Base-by-base conservation (phyloP, 1,140 invertebrate genomes). In the Plectrocnemia conspersa region DNA sequence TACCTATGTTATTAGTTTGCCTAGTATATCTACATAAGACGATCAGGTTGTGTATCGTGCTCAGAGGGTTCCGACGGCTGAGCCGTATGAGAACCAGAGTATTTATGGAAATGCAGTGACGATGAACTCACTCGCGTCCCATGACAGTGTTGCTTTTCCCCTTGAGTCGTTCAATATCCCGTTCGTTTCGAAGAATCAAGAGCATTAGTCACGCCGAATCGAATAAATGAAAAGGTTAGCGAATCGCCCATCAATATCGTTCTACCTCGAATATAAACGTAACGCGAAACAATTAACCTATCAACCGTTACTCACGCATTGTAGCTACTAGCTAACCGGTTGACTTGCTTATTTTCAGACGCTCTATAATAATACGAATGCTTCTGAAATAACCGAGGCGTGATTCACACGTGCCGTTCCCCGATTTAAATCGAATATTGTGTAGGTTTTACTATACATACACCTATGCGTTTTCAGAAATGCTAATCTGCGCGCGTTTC, bases 101-200 rank as follows among this genome's bases (percentile, higher is more conserved):
- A 33, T n/a, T 1, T 3, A 10, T 21, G 3, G 41, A 23, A 25
- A 32, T 21, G 10, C 27, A 4, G 19, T 33, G 27, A 33, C 45
- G 27, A 47, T 33, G 45, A 47, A 47, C 27, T 24, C 32, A 24
- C 22, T 47, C 45, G 27, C 29, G 13, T 33, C 32, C 27, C 13
- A 15, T 33, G 11, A 47, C 27, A 47, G 10, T 33, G n/a, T 33
- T n/a, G 6, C 13, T 47, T 24, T 27, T 47, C 22, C 32, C 18
- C 24, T 47, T 32, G 21, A 24, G 18, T 18, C 32, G 32, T n/a
- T 18, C 27, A 35, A 16, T 19, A 47, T 35, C 32, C 11, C 9
- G 23, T 32, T 16, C 24, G 19, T n/a, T n/a, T n/a, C n/a, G n/a
- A n/a, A n/a, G n/a, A n/a, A n/a, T n/a, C n/a, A n/a, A n/a, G n/a